These are phyloP conservation scores for Drosophila truncata DNA, from an alignment of 1,140 invertebrate species.

Conservation along the genomic window DNA sequence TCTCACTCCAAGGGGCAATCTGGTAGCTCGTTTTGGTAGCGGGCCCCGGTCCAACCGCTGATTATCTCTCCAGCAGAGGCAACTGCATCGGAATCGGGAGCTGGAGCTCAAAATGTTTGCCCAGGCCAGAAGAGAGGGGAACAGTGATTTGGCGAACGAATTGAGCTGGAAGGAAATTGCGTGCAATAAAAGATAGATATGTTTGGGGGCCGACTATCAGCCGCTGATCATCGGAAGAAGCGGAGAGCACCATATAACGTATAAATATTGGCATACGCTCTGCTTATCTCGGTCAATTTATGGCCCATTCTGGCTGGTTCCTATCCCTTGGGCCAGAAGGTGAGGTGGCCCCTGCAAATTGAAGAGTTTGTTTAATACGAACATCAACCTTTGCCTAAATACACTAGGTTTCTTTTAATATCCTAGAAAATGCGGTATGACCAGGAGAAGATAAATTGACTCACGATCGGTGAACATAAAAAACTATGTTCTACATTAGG, in stretches of 20 bases:
- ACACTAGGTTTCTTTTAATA: not conserved
- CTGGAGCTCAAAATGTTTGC: constrained; percentile 62
- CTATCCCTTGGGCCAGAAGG: not conserved
- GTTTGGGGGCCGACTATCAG: constrained; percentile 71
- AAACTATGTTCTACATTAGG: constrained; percentile 1
- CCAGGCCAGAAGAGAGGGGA: constrained; percentile 26
- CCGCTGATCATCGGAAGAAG: constrained; percentile 62
- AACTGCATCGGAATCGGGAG: not conserved
- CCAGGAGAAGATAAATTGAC: not conserved
- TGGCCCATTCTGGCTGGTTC: constrained; percentile 20
- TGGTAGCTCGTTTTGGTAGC: constrained; percentile 63
- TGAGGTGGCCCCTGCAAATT: not conserved
- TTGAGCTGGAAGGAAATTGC: constrained; percentile 75
- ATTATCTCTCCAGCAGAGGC: constrained; percentile 64
- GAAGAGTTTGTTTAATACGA: constrained; percentile 3
- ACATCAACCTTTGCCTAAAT: constrained; percentile 8
- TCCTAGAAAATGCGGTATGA: not conserved
- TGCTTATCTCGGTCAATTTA: constrained; percentile 74
- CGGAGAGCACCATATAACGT: constrained; percentile 31
- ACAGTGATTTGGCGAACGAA: constrained; percentile 73
- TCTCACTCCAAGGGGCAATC: constrained; percentile 39
- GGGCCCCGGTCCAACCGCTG: constrained; percentile 48
- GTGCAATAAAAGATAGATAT: constrained; percentile 82
- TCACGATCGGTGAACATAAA: constrained; percentile 4
- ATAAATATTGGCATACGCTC: constrained; percentile 75